These are phyloP conservation scores for Antedon bifida DNA, from an alignment of 35 echinoderm and acorn worm species.

Conservation along the genomic window DNA sequence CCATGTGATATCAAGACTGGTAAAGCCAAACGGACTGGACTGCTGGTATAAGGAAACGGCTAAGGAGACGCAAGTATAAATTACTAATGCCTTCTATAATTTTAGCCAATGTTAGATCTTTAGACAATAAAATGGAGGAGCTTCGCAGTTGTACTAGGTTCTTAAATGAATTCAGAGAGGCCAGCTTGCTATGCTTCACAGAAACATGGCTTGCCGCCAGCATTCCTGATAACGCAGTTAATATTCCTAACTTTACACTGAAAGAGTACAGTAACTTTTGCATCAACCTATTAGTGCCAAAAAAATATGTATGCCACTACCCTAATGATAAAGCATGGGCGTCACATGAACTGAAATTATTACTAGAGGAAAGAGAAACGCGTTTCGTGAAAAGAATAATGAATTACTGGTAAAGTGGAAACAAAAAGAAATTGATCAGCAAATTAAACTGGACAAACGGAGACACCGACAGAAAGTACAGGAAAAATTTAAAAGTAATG, in stretches of 20 bases:
- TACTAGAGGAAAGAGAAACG: neutral
- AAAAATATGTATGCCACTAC: neutral
- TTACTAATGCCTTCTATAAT: neutral
- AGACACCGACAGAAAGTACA: neutral
- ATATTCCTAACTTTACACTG: constrained; percentile 8
- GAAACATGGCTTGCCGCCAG: constrained; percentile 16
- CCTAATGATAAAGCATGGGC: neutral
- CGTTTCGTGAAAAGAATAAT: neutral
- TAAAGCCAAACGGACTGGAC: neutral
- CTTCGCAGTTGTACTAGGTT: neutral
- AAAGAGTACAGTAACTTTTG: neutral
- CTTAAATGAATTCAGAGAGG: constrained; percentile 3
- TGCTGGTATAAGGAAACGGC: constrained; percentile 8
- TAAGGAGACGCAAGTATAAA: constrained; percentile 1
- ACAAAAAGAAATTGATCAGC: neutral
- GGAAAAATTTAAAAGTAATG: neutral
- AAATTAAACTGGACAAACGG: neutral
- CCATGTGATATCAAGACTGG: constrained; percentile 1
- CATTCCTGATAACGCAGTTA: constrained; percentile 13
- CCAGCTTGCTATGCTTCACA: constrained; percentile 12
- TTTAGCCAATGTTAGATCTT: neutral
- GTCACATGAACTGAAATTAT: neutral
- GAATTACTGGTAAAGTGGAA: neutral
- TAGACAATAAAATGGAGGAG: constrained; percentile 2
- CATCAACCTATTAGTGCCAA: neutral